Evolutionary conservation across 1,140 invertebrate species (phyloP), one percentile per base, ranked within the genome.

Genomic region (Tetragonula clypearis): DNA sequence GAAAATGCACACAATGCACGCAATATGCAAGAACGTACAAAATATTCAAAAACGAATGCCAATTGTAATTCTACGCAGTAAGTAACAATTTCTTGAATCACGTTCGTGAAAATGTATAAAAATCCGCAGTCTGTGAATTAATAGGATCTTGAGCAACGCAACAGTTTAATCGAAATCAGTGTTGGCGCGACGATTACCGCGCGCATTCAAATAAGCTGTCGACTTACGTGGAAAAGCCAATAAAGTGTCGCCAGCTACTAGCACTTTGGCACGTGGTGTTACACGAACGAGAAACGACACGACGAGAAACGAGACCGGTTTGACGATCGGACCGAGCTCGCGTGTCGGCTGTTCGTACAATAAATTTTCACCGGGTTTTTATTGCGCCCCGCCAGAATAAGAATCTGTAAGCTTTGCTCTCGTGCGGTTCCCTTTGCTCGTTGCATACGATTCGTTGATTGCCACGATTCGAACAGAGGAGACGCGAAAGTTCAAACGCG

Each of bases 281-380:
- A 56, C 62, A 26, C 49, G 72, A 55, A 79, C 83, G 60, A n/a
- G n/a, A n/a, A n/a, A n/a, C 81, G 53, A 84, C 77, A 77, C 76
- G 72, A 77, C 82, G 82, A 87, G 82, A 85, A 83, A 85, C 72
- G 77, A 85, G 86, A 87, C 86, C 86, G 86, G 86, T 87, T 87
- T 80, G 82, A 80, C 86, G 82, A 82, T 87, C 79, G 76, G 62
- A 23, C 60, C 62, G 77, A 80, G 82, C 49, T 60, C 53, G 77
- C 77, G 76, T 86, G 73, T 84, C 80, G 49, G 41, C 79, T 77
- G 73, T 62, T 56, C 65, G 62, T 62, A 49, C 77, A 21, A 84
- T 84, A 84, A 84, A 84, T 73, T 84, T 73, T 12, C 79, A 11
- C 15, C 21, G 30, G 41, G 19, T 30, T 58, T 23, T 77, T 79